A percentile compares a stretch with the other conserved stretches of the same genome.
Evolutionary conservation across 2,113 vertebrate species (phyloP).

Genomic region (Sciurus niger): DNA sequence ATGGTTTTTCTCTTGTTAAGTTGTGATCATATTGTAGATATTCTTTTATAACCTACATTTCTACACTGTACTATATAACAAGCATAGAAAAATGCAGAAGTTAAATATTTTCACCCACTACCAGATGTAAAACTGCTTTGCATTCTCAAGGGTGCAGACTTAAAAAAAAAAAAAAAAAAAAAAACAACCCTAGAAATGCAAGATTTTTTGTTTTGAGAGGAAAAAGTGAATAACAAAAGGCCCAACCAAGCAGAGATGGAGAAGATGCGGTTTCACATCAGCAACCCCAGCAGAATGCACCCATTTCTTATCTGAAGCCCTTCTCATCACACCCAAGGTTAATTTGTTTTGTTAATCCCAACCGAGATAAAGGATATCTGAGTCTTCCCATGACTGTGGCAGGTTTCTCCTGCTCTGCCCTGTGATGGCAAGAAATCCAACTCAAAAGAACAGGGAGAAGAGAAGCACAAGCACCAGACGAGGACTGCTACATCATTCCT

Average conservation of each 20-base stretch:
- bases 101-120: constrained; percentile 44
- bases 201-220: neutral
- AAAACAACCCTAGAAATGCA: too few relatives aligned
- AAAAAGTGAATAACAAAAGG: neutral
- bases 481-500: neutral
- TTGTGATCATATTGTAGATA: too few relatives aligned
- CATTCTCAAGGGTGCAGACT: neutral
- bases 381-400: neutral
- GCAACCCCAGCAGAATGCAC: neutral
- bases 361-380: neutral
- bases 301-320: constrained; percentile 45
- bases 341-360: constrained; percentile 55
- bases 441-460: neutral
- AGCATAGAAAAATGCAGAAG: constrained; percentile 47
- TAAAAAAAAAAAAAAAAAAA: neutral
- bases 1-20: too few relatives aligned
- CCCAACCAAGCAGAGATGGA: neutral
- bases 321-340: constrained; percentile 37
- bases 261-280: neutral
- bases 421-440: neutral
- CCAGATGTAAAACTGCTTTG: constrained; percentile 53
- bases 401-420: neutral
- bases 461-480: neutral
- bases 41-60: too few relatives aligned
- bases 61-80: constrained; percentile 47